Evolutionary conservation across 1,140 invertebrate genomes (phyloP), one percentile per base, ranked within the genome.

Genomic region (Cardiocondyla obscurior): DNA sequence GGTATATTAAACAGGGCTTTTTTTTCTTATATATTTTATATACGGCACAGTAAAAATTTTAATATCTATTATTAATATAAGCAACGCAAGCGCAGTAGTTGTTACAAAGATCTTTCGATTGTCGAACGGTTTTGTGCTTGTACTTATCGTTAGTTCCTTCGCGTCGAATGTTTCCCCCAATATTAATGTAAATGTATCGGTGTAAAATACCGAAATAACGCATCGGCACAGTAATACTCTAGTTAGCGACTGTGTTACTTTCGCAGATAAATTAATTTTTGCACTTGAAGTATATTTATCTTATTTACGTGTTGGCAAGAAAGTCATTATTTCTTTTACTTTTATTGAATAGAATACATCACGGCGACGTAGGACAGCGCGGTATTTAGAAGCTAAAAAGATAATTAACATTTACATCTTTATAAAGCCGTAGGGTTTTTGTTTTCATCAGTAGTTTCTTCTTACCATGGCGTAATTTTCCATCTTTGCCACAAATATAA

Each of bases 381-480:
- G 30, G 55, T 44, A 57, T 49, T 62, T 4, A 74, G 1, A 22
- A 85, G 65, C 83, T 85, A 55, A 72, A 85, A 85, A 79, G 12
- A 60, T 12, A 57, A 6, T 22, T 25, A 6, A 67, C 49, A 3
- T 53, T 39, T 7, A 39, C 2, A 33, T 22, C 16, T 36, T 8
- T 12, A 28, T n/a, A 25, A n/a, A n/a, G n/a, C n/a, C n/a, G 10
- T 22, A 30, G 14, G 30, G 49, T 28, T 16, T 6, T 77, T 16
- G 28, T 69, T 22, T 39, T n/a, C 3, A 12, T 14, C 67, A 0
- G 12, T 25, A 28, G 7, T 3, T n/a, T 39, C 7, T 76, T 14
- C 25, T 49, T 89, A 90, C 87, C 51, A 5, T 33, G 10, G 67
- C 22, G 12, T 86, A 89, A 58, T 46, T 85, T 72, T 85, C 65